phyloP scores from a whole-genome alignment of 2,888 invertebrate genomes.

The Aplocera efformata region DNA sequence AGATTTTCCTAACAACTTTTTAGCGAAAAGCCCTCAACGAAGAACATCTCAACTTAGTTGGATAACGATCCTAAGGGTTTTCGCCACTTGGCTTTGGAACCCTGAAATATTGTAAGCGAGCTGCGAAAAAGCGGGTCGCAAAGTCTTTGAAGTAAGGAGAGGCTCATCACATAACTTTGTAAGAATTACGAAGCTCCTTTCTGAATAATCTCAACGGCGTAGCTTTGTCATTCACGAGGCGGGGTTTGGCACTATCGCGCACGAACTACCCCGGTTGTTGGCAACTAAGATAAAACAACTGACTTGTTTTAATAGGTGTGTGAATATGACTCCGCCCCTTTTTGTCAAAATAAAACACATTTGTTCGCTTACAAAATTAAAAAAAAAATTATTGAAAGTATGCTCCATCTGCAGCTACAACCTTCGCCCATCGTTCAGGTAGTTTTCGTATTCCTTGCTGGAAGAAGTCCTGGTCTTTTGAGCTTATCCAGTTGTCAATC shows the following conservation, averaged over 20 bases:
- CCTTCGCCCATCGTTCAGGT: too few species aligned
- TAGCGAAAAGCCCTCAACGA: too few species aligned
- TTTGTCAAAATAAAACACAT: too few species aligned
- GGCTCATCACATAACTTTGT: slow-evolving; percentile 52
- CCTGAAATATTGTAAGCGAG: slow-evolving; percentile 28
- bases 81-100: too few species aligned
- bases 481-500: too few species aligned
- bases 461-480: too few species aligned
- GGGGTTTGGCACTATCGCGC: slow-evolving; percentile 43
- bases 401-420: too few species aligned
- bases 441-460: too few species aligned
- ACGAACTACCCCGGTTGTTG: slow-evolving; percentile 9
- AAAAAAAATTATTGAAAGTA: too few species aligned
- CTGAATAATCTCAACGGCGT: slow-evolving; percentile 34
- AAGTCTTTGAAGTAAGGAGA: slow-evolving; percentile 40
- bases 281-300: not conserved
- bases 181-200: slow-evolving; percentile 43
- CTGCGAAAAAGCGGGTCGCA: slow-evolving; percentile 41
- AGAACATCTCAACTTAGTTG: not conserved
- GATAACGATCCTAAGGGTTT: not conserved
- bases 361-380: too few species aligned
- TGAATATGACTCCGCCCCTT: too few species aligned
- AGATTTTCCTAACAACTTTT: too few species aligned
- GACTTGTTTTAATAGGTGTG: not conserved
- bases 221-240: slow-evolving; percentile 40